phyloP scores from a whole-genome alignment of 2,113 vertebrate species.

The Hepsetus odoe region DNA sequence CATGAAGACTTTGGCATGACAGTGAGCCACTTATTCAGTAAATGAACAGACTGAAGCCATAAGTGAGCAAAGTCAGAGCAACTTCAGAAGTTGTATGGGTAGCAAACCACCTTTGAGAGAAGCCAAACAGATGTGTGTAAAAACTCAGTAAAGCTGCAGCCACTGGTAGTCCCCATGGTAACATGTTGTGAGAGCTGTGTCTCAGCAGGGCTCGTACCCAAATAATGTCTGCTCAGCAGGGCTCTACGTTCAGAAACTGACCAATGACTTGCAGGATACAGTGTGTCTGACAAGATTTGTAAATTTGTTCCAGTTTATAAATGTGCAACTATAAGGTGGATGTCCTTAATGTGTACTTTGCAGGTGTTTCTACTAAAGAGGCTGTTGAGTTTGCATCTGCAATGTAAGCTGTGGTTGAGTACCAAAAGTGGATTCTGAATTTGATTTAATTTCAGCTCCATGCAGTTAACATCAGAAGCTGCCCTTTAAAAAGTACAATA shows the following conservation, averaged over 20 bases:
- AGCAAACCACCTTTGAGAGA: neutral
- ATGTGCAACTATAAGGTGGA: neutral
- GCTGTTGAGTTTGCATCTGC: too few species aligned
- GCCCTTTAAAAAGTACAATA: conserved; percentile 50
- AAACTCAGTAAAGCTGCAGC: too few species aligned
- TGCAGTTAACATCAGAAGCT: conserved; percentile 50
- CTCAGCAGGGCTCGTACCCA: neutral
- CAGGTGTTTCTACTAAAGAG: neutral
- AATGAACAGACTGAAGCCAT: conserved; percentile 13
- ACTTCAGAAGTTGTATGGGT: neutral
- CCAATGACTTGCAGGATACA: neutral
- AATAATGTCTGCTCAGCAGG: neutral
- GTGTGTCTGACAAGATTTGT: neutral
- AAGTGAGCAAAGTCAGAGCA: neutral
- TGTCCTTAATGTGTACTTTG: neutral
- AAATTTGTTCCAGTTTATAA: neutral
- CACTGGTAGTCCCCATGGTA: too few species aligned
- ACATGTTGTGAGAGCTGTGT: neutral
- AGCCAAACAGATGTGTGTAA: neutral
- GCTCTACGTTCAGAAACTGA: neutral
- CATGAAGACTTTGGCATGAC: neutral
- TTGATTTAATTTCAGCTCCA: conserved; percentile 40
- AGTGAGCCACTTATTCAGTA: neutral
- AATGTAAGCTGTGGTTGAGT: conserved; percentile 21
- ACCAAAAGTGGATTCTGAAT: conserved; percentile 24